Percentiles rank a stretch among this genome's conserved stretches.
Evolutionary conservation across 2,888 invertebrate species (phyloP).

Genomic region (Yponomeuta malinellus): DNA sequence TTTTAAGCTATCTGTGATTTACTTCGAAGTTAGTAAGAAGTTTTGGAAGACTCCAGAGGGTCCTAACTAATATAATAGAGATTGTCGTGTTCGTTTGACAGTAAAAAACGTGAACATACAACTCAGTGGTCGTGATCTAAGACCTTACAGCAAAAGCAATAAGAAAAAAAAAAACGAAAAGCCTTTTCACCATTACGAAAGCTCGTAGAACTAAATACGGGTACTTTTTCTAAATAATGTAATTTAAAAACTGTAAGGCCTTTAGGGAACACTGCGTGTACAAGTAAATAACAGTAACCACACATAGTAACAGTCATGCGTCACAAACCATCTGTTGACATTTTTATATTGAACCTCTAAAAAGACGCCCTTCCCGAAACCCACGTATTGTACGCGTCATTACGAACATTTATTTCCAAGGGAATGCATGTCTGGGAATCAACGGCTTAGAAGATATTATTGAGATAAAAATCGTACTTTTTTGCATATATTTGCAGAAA

Average conservation of each 20-base stretch:
- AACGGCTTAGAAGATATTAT: too few relatives aligned
- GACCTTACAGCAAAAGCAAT: conserved; percentile 5
- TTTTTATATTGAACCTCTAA: not conserved
- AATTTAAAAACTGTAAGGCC: conserved; percentile 22
- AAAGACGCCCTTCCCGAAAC: not conserved
- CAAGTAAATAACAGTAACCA: conserved; percentile 46
- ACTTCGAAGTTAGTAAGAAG: not conserved
- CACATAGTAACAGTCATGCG: conserved; percentile 60
- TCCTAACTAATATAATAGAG: not conserved
- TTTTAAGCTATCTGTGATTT: not conserved
- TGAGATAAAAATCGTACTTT: too few relatives aligned
- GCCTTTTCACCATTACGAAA: not conserved
- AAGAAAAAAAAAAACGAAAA: conserved; percentile 1
- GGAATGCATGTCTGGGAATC: too few relatives aligned
- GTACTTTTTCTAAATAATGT: not conserved
- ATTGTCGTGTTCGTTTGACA: not conserved
- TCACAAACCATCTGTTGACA: not conserved
- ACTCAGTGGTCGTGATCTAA: not conserved
- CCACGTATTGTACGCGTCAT: too few relatives aligned
- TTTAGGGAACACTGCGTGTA: conserved; percentile 27
- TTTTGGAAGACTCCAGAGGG: not conserved
- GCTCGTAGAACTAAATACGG: not conserved
- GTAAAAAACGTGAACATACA: not conserved
- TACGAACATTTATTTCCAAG: too few relatives aligned
- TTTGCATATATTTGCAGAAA: too few relatives aligned